A percentile compares a stretch with the other conserved stretches of the same genome.
Evolutionary conservation across 1,140 invertebrate species (phyloP).

Genomic region (Trichonephila clavipes): DNA sequence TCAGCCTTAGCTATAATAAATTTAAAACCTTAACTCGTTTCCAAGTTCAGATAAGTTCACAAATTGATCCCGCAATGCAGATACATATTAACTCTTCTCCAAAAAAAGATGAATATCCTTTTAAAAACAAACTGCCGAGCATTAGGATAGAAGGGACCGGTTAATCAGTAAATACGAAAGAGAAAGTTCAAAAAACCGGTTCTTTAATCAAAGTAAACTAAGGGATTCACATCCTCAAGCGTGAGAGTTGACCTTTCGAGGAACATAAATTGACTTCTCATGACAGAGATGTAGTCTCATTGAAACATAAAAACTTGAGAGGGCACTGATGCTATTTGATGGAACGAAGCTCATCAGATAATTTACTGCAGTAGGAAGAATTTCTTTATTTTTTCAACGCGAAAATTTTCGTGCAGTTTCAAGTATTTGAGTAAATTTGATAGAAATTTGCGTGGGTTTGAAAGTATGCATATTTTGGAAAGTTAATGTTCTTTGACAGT

Average conservation of each 20-base stretch:
- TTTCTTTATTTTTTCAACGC: too few species aligned
- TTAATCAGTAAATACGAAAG: background rate
- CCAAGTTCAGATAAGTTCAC: background rate
- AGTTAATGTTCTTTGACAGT: too few species aligned
- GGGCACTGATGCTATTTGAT: background rate
- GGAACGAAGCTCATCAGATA: background rate
- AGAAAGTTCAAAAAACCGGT: background rate
- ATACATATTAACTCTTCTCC: background rate
- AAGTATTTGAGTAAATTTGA: too few species aligned
- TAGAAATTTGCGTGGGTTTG: too few species aligned
- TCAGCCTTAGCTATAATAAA: too few species aligned
- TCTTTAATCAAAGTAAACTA: background rate
- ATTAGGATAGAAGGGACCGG: background rate
- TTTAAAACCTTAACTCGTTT: background rate
- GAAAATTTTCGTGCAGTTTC: too few species aligned
- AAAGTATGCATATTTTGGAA: too few species aligned
- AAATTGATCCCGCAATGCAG: background rate
- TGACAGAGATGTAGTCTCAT: background rate
- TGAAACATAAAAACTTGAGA: background rate
- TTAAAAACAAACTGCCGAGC: background rate
- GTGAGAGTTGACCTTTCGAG: slow-evolving; percentile 13
- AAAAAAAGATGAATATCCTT: background rate
- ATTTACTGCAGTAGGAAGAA: background rate
- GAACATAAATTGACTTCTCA: slow-evolving; percentile 30
- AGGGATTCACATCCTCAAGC: background rate